Conservation (phyloP, 2,888 invertebrate genomes). For the Pherbina coryleti region DNA sequence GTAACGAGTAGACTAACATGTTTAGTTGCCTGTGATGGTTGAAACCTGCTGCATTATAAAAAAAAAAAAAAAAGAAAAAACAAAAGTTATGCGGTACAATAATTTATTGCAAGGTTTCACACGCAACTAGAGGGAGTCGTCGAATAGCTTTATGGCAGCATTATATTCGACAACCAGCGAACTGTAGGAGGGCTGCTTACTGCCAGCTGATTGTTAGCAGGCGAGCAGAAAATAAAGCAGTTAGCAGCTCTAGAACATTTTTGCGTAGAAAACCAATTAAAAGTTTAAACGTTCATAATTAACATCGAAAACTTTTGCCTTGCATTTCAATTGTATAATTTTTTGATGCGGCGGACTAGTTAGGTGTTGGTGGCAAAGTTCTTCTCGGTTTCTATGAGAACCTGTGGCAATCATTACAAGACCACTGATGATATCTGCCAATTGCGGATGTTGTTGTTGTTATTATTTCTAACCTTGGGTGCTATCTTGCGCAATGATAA, state of each 20-base stretch:
- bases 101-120: slow-evolving; percentile 21
- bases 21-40: not conserved
- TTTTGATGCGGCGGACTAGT: not conserved
- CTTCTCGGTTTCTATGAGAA: not conserved
- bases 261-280: slow-evolving; percentile 24
- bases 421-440: not conserved
- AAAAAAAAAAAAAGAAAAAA: not conserved
- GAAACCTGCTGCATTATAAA: not conserved
- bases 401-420: not conserved
- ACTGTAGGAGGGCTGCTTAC: not conserved
- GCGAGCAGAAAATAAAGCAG: not conserved
- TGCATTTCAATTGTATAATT: slow-evolving; percentile 13
- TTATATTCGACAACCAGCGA: not conserved
- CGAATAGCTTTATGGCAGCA: not conserved
- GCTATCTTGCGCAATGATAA: not conserved
- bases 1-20: not conserved
- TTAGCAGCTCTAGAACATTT: not conserved
- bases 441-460: not conserved
- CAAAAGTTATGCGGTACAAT: slow-evolving; percentile 25
- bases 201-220: not conserved
- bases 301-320: slow-evolving; percentile 27
- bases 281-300: slow-evolving; percentile 30
- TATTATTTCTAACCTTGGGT: not conserved
- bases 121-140: slow-evolving; percentile 5
- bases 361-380: not conserved